phyloP scores from a whole-genome alignment of 2,113 vertebrate genomes.

The Aptenodytes forsteri region DNA sequence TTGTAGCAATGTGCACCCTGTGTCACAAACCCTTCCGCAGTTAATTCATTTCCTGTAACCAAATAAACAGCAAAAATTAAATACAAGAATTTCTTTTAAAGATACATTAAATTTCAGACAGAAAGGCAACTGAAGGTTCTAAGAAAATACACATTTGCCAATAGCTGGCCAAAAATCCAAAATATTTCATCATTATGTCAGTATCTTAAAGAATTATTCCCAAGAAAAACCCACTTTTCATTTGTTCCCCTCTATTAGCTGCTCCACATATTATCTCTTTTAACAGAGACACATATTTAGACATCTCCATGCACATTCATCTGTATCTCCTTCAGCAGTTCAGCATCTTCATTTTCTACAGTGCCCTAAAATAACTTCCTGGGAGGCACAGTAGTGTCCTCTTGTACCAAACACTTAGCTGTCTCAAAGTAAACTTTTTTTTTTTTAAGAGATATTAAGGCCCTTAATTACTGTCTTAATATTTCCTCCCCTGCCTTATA shows the following conservation, averaged over 20 bases:
- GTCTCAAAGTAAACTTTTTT: neutral
- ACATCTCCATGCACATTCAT: neutral
- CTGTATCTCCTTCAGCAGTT: neutral
- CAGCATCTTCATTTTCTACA: neutral
- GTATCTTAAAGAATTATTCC: neutral
- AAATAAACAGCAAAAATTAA: neutral
- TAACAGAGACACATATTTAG: neutral
- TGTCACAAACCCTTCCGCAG: neutral
- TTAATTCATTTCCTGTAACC: neutral
- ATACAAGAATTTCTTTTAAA: neutral
- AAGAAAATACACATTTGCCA: neutral
- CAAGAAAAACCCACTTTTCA: accelerated
- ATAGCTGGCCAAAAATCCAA: neutral
- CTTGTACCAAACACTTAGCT: neutral
- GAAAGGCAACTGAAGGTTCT: neutral
- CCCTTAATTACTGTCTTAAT: neutral
- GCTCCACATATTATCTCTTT: neutral
- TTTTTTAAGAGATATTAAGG: neutral
- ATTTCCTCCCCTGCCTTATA: neutral
- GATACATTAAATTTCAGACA: neutral
- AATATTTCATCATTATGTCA: neutral
- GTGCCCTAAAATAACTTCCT: neutral
- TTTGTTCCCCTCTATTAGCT: neutral
- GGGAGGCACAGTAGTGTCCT: neutral
- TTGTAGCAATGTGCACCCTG: neutral